phyloP scores from a whole-genome alignment of 2,113 vertebrate species.

The Picathartes gymnocephalus region DNA sequence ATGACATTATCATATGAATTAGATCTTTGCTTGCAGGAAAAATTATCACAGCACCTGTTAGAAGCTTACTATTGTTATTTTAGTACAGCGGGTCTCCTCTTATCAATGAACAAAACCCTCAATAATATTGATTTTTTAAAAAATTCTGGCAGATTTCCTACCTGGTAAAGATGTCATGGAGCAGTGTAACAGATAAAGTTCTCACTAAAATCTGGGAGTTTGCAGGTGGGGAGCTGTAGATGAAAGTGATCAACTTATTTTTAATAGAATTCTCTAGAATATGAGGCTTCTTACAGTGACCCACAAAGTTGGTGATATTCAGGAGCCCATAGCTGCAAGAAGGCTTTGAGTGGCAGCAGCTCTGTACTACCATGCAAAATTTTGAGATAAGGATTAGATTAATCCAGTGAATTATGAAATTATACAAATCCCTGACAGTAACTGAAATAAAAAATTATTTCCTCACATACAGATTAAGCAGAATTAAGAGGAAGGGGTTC shows the following conservation, averaged over 20 bases:
- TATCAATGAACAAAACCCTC: neutral
- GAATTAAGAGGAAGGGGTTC: neutral
- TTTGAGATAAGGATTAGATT: neutral
- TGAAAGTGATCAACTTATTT: neutral
- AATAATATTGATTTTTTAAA: neutral
- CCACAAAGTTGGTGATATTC: neutral
- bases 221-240: neutral
- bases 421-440: neutral
- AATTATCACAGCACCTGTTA: conserved; percentile 29
- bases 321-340: neutral
- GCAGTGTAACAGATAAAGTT: neutral
- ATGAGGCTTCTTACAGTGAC: neutral
- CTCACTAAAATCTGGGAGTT: neutral
- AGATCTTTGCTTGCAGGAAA: conserved; percentile 10
- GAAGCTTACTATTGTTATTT: conserved; percentile 12
- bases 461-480: neutral
- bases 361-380: neutral
- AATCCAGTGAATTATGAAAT: neutral
- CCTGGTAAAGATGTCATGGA: neutral
- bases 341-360: neutral
- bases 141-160: neutral
- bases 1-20: conserved; percentile 42
- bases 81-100: neutral
- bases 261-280: neutral
- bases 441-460: neutral